Evolutionary conservation across 92 coral and sea anemone genomes (phyloP), one percentile per base, ranked within the genome.

Genomic region (Plumapathes pennacea): DNA sequence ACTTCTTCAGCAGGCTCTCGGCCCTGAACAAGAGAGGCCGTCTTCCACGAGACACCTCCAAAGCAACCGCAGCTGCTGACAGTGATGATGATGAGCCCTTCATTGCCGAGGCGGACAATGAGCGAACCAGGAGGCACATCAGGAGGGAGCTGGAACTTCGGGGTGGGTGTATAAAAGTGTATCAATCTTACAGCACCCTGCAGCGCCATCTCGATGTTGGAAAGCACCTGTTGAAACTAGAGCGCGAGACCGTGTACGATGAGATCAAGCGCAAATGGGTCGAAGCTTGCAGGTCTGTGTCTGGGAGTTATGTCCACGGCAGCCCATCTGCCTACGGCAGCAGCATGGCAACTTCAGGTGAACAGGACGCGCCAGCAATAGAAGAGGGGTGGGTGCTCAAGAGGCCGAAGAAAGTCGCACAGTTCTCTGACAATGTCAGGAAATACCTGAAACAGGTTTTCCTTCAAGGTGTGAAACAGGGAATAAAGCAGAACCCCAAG

Each of bases 351-450:
- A 28, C 34, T 4, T 39, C 46, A 21, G 20, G 39, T 24, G 36
- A 57, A 13, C 19, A 4, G 23, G 23, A 15, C 24, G 37, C 41
- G 10, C n/a, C 68, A 7, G n/a, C n/a, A n/a, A 30, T 58, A 46
- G 68, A 78, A 59, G 55, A 29, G 52, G 80, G 79, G 32, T 62
- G 80, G 67, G 68, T 80, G 3, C 39, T 76, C 3, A 65, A 66
- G 37, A 66, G 67, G 66, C 36, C 53, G 25, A 66, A 26, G 20
- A 31, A 12, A 17, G 36, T 38, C 15, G 57, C 29, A 18, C 58
- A 26, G 12, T 53, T 27, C 32, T 46, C 76, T 21, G 44, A 55
- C 2, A 8, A 56, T 3, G 59, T 46, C 57, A 66, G 57, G 30
- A 29, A 20, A 25, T 76, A 36, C 67, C 29, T 76, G 15, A 14